Base-by-base conservation (phyloP, 2,888 invertebrate genomes). In the Callinectes sapidus region DNA sequence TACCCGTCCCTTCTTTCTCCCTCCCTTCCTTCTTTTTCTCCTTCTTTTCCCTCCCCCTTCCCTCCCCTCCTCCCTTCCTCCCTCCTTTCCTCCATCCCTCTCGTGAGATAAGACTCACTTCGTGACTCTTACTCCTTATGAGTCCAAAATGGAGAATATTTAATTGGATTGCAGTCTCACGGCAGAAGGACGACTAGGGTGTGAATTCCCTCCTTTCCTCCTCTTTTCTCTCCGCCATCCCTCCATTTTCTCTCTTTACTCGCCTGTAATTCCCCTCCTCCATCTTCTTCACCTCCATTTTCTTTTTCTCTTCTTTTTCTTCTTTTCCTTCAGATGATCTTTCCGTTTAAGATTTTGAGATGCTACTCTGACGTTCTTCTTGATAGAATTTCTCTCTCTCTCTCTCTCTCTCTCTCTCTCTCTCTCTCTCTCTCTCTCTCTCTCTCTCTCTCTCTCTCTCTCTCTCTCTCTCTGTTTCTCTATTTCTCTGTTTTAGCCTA, bases 121-220 rank as follows among this genome's bases (percentile, higher is more conserved):
- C 90, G 90, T 91, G 90, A 91, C 90, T 28, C 87, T 91, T 87
- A 91, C 14, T 55, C 81, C 39, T 61, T 86, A 91, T 91, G 90
- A 91, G 66, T 23, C 87, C 66, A 18, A 42, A 91, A 87, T 61
- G 35, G 87, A 86, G 39, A 91, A 91, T 87, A 87, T 91, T 61
- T 91, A 91, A 91, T 91, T 91, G 90, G 90, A 86, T 91, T 91
- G 66, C 61, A 35, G 39, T 66, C 87, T 91, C 90, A 66, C 42
- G 90, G 61, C 61, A 87, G 90, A 66, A 87, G 61, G 32, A 61
- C 85, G 42, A 28, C 28, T 18, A n/a, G 55, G 1, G n/a, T 23
- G 61, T 61, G 66, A 91, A 61, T 87, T 61, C 35, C 48, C n/a
- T 32, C 55, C 16, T 18, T n/a, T 71, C 28, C 71, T n/a, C 28